Percentiles rank a stretch among this genome's conserved stretches.
phyloP scores from a whole-genome alignment of 1,140 invertebrate genomes.

The Spodoptera frugiperda region DNA sequence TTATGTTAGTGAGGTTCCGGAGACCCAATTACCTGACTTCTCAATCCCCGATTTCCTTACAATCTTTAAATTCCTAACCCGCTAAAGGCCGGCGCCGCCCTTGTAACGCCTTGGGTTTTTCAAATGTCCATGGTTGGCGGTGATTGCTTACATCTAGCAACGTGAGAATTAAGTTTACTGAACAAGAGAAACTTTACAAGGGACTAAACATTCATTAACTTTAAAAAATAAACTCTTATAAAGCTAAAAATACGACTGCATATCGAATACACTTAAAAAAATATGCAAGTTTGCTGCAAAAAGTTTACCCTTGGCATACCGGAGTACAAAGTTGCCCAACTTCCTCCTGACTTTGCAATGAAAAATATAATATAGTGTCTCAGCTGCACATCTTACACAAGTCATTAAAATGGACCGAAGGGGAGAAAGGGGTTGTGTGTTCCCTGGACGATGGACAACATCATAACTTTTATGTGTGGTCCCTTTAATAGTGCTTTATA shows the following conservation, averaged over 20 bases:
- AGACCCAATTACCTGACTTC: too few species aligned
- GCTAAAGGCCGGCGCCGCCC: too few species aligned
- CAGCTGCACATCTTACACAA: slow-evolving; percentile 38
- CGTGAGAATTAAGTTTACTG: too few species aligned
- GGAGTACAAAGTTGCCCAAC: slow-evolving; percentile 27
- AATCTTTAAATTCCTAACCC: too few species aligned
- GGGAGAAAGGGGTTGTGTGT: slow-evolving; percentile 25
- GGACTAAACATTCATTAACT: neutral
- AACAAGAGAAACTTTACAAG: too few species aligned
- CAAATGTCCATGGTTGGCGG: too few species aligned
- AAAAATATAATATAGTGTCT: slow-evolving; percentile 37
- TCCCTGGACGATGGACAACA: slow-evolving; percentile 8
- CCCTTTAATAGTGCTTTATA: slow-evolving; percentile 38
- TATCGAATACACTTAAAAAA: slow-evolving; percentile 12
- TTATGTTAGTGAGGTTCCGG: too few species aligned
- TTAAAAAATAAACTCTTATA: neutral
- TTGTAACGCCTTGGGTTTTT: too few species aligned
- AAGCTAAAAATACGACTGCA: neutral
- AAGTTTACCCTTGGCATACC: slow-evolving; percentile 8
- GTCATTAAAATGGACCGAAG: slow-evolving; percentile 32
- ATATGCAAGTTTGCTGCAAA: slow-evolving; percentile 9
- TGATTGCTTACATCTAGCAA: too few species aligned
- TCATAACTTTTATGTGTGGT: slow-evolving; percentile 31
- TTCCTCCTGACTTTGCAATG: slow-evolving; percentile 35
- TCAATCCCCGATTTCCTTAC: too few species aligned